Conservation (phyloP, 2,888 invertebrate species). For the Achlya flavicornis region DNA sequence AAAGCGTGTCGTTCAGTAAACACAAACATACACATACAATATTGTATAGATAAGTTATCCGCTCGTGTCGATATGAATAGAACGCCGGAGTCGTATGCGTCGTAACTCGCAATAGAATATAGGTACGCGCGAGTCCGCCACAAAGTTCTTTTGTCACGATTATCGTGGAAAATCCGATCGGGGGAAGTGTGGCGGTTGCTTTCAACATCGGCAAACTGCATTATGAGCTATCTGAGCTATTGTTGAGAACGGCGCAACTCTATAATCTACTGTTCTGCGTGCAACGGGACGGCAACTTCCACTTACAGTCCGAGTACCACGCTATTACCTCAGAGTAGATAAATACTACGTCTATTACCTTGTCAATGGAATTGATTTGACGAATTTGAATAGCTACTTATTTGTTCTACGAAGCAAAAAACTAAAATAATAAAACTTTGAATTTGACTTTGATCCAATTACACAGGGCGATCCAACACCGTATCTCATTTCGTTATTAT, state of each 20-base stretch:
- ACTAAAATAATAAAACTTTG: no score
- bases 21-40: conserved; percentile 44
- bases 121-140: conserved; percentile 54
- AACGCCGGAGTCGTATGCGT: conserved; percentile 54
- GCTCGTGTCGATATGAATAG: conserved; percentile 63
- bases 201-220: conserved; percentile 80
- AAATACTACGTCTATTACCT: conserved; percentile 7
- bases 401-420: no score
- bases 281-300: conserved; percentile 43
- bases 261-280: conserved; percentile 62
- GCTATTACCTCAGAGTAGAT: no score
- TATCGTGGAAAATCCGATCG: conserved; percentile 82
- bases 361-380: background rate
- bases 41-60: conserved; percentile 60
- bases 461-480: no score
- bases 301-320: conserved; percentile 19
- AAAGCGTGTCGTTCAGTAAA: background rate
- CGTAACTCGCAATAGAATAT: conserved; percentile 65
- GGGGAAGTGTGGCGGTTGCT: conserved; percentile 77
- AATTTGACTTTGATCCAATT: no score
- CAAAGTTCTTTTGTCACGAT: conserved; percentile 83
- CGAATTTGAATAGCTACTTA: background rate
- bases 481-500: no score
- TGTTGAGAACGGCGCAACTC: conserved; percentile 61
- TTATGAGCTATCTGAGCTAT: conserved; percentile 79